Evolutionary conservation across 2,797 vertebrate species (phyloP), one percentile per base, ranked within the genome.

Genomic region (Pampus argenteus): DNA sequence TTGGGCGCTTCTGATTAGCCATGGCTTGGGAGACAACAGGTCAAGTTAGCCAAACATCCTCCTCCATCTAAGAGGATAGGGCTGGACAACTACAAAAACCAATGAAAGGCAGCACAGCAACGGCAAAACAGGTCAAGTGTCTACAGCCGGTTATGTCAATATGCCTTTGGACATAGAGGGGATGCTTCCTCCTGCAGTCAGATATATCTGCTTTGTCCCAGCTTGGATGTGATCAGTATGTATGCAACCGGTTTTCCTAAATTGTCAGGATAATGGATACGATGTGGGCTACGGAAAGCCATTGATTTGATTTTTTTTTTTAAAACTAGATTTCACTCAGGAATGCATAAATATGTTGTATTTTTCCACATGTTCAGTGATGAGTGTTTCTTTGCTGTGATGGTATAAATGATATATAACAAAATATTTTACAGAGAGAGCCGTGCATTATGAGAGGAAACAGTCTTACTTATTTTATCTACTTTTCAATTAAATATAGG

Each of bases 1-100:
- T 93, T 93, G 85, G 73, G 70, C 17, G 47, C 75, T 74, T 84
- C 69, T 86, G 76, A 82, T 84, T 79, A 74, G 79, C 85, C 79
- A 66, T 70, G 59, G 71, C 79, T 81, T 87, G 66, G 66, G 87
- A 78, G 79, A 79, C 50, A 60, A 68, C 31, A 71, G 78, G 83
- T 86, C 74, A 84, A 58, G 67, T 72, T 86, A 59, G 70, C 49
- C 74, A 85, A 82, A 81, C 67, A 78, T 22, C 28, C 48, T 49
- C 47, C 17, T 49, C 66, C 55, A 50, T 44, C 55, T 49, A 29
- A 66, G 62, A 64, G 51, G 55, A 59, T 23, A 73, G 54, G 55
- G 49, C 54, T 55, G 70, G 11, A 47, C 42, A 1, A 3, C 38
- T 1, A 49, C 22, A 57, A 17, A 72, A 52, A 45, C 20, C 54